Conservation (phyloP, 2,797 vertebrate species). For the Chanos chanos region DNA sequence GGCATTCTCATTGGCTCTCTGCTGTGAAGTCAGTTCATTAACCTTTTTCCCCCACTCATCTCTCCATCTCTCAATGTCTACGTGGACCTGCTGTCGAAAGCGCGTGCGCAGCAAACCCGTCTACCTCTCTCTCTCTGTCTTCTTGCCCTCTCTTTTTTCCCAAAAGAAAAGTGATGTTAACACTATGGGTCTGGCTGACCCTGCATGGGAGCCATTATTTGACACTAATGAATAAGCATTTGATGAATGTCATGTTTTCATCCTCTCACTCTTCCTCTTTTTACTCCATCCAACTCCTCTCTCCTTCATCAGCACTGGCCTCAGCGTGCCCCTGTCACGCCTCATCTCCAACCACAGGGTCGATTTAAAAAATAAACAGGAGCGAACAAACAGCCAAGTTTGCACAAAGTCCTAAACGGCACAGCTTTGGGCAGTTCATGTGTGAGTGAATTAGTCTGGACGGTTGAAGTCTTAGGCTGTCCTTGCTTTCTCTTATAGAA, state of each 20-base stretch:
- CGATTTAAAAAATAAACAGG: not conserved
- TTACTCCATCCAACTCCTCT: slow-evolving; percentile 40
- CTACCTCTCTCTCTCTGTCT: slow-evolving; percentile 30
- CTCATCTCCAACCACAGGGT: slow-evolving; percentile 85
- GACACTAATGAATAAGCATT: slow-evolving; percentile 85
- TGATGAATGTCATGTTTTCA: slow-evolving; percentile 83
- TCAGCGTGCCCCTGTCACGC: slow-evolving; percentile 67
- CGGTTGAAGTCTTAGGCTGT: too few relatives aligned
- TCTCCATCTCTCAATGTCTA: slow-evolving; percentile 47
- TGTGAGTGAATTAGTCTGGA: too few relatives aligned
- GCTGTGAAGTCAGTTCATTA: slow-evolving; percentile 89
- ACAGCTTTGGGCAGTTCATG: too few relatives aligned
- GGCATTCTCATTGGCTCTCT: slow-evolving; percentile 52
- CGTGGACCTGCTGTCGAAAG: slow-evolving; percentile 61
- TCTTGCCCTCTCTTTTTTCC: slow-evolving; percentile 39
- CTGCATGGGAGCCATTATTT: slow-evolving; percentile 89
- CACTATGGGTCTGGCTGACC: slow-evolving; percentile 70
- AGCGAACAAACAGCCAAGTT: too few relatives aligned
- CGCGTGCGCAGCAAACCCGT: slow-evolving; percentile 51
- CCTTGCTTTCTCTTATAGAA: too few relatives aligned
- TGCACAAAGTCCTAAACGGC: too few relatives aligned
- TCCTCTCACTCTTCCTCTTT: slow-evolving; percentile 49
- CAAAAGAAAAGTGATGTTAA: slow-evolving; percentile 52
- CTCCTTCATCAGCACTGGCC: slow-evolving; percentile 70
- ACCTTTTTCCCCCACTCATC: slow-evolving; percentile 66